Base-by-base conservation (phyloP, 2,113 vertebrate genomes). In the Corvus hawaiiensis region DNA sequence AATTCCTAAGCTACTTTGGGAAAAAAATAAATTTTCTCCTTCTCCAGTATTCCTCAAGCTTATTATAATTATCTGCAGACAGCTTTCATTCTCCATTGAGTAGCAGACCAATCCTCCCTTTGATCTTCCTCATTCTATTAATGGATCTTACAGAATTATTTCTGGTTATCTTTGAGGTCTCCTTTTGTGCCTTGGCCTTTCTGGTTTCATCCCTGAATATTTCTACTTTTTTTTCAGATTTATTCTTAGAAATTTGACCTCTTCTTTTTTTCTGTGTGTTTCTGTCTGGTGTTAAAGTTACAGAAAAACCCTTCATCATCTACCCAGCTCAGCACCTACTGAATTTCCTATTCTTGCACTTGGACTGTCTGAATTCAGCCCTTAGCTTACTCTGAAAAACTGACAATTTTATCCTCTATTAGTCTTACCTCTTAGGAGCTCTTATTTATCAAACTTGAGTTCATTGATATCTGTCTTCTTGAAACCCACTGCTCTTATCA, bases 111-210 rank as follows among this genome's bases (percentile, higher is more conserved):
- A 87, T 78, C 39, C 80, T n/a, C 32, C 3, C 86, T 94, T 96
- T 96, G 95, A 95, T 96, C 93, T 91, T 93, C 44, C 35, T 92
- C 64, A 28, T 90, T 86, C 80, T 84, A 67, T 90, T 89, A 95
- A 56, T 39, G 73, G 76, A 59, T 84, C 73, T 93, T 75, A 75
- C 43, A 81, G 80, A 94, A 96, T 87, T 80, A 95, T 93, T 96
- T 93, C 93, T 96, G 73, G 39, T 94, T 95, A 92, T 94, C 91
- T 94, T 44, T 93, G 94, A 92, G 94, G 94, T 95, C 91, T 90
- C 39, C 52, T 94, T 95, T 93, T 89, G 23, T 90, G 80, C 35
- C 80, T 93, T 5, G 1, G 73, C 69, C 56, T 81, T 95, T 94
- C 80, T 92, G 64, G 33, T 81, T 95, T 93, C 72, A 84, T 71